Evolutionary conservation across 2,888 invertebrate species (phyloP), one percentile per base, ranked within the genome.

Genomic region (Parasteatoda lunata): DNA sequence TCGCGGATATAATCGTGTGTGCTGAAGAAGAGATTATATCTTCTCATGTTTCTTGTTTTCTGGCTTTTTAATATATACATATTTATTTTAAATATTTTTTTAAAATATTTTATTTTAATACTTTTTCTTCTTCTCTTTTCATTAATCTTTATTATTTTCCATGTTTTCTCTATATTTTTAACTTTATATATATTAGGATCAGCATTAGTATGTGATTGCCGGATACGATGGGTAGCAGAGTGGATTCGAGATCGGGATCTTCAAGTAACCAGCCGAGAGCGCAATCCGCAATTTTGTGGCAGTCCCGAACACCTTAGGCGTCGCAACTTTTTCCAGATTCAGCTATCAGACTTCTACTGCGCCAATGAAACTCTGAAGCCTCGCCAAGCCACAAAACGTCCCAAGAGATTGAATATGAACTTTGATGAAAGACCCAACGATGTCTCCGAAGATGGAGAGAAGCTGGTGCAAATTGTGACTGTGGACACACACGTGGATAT

Each of bases 271-370:
- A 97, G 97, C 89, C 94, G 97, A 69, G 97, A 97, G 92, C 94
- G 97, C 90, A 97, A 96, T 92, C 97, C 97, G 7, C 97, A 97
- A 92, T 97, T 97, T 92, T 97, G 97, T 91, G 97, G 97, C 13
- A 95, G 94, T 90, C 97, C 97, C 2, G 93, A 94, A 1, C 93
- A 95, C 89, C 95, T 97, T 90, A 94, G 96, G 83, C 95, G 96
- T 89, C 94, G 95, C 72, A 96, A 95, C 59, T 97, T 97, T 92
- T 96, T 97, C 91, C 96, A 96, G 91, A 96, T 97, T 90, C 95
- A 95, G 92, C 95, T 96, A 1, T 95, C 95, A 90, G 97, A 90
- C 49, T 73, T 90, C 30, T 80, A 76, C 8, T 90, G 90, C 77
- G 80, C 66, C 11, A 78, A 77, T 13, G 76, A 82, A 45, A 65